Percentiles rank a stretch among this genome's conserved stretches.
Evolutionary conservation across 1,140 invertebrate species (phyloP).

Genomic region (Nymphalis io): DNA sequence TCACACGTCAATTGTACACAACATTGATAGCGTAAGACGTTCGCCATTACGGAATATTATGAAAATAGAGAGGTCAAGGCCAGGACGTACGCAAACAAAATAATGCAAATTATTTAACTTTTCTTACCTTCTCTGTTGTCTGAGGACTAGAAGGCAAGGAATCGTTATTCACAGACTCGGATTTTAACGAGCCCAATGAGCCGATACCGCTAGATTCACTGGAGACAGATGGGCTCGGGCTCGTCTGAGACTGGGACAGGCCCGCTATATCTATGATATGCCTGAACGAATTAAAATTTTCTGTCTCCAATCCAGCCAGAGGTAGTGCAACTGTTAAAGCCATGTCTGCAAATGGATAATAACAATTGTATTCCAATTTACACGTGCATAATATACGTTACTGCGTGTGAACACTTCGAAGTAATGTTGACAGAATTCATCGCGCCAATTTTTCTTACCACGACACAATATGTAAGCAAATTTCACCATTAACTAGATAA

Average conservation of each 20-base stretch:
- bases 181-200: conserved; percentile 77
- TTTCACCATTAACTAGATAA: conserved; percentile 39
- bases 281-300: conserved; percentile 77
- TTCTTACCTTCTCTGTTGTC: conserved; percentile 77
- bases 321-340: conserved; percentile 79
- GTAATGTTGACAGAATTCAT: conserved; percentile 76
- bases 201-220: conserved; percentile 80
- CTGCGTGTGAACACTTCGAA: conserved; percentile 60
- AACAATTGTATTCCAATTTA: conserved; percentile 64
- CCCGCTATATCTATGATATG: conserved; percentile 79
- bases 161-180: conserved; percentile 76
- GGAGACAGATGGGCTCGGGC: conserved; percentile 77
- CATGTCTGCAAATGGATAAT: conserved; percentile 76
- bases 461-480: background rate
- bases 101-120: conserved; percentile 56
- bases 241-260: conserved; percentile 73
- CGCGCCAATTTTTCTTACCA: conserved; percentile 68
- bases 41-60: conserved; percentile 81
- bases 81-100: conserved; percentile 77
- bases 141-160: conserved; percentile 79
- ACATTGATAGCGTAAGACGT: conserved; percentile 73
- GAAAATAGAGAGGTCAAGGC: conserved; percentile 81
- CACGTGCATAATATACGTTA: conserved; percentile 69
- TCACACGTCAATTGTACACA: conserved; percentile 67
- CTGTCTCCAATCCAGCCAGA: conserved; percentile 74